Evolutionary conservation across 2,797 vertebrate genomes (phyloP).

Genomic region (Coendou prehensilis): DNA sequence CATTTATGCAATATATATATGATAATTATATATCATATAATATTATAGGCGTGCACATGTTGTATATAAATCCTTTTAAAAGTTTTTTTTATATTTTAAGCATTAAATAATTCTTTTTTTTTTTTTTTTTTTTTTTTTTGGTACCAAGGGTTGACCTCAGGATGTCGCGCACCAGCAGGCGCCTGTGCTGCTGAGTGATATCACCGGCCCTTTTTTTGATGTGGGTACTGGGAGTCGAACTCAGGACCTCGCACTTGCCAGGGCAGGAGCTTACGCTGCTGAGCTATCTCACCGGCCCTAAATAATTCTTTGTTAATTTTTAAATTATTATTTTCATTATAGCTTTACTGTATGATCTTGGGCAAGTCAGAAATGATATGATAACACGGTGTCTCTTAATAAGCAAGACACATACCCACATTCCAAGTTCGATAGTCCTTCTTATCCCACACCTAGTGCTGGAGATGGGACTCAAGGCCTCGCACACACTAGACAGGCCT

Average conservation of each 20-base stretch:
- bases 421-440: neutral
- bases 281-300: neutral
- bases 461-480: neutral
- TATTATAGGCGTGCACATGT: neutral
- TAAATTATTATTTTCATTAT: neutral
- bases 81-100: neutral
- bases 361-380: neutral
- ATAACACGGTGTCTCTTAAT: neutral
- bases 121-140: too few species aligned
- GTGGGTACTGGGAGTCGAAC: too few species aligned
- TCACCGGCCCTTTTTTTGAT: too few species aligned
- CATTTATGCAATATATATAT: neutral
- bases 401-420: neutral
- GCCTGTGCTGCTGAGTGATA: too few species aligned
- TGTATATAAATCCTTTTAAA: neutral
- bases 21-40: too few species aligned
- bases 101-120: neutral
- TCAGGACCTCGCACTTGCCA: too few species aligned
- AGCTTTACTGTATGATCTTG: neutral
- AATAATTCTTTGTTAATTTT: neutral
- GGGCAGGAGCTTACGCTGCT: too few species aligned
- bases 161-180: too few species aligned
- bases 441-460: neutral
- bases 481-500: rapidly evolving
- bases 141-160: too few species aligned